Conservation (phyloP, 2,113 vertebrate genomes). For the Cephalopterus ornatus region DNA sequence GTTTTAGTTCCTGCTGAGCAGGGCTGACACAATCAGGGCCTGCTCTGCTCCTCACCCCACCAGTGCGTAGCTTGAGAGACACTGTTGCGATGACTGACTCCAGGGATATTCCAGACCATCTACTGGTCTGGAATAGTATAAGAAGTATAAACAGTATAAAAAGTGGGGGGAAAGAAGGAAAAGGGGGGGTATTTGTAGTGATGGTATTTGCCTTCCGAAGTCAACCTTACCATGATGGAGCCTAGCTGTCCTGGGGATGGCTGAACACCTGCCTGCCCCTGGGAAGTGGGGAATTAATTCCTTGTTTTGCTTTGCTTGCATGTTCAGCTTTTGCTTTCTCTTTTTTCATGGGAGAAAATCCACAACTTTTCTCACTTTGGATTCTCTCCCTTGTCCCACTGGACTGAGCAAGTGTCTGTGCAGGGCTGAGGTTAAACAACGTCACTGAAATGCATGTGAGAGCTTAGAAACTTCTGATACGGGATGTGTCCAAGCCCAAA, state of each 20-base stretch:
- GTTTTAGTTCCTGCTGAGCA: neutral
- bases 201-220: neutral
- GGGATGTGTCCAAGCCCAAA: neutral
- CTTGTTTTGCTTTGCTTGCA: neutral
- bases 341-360: neutral
- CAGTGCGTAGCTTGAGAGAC: neutral
- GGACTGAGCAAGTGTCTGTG: accelerated
- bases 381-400: neutral
- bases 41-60: neutral
- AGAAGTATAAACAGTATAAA: neutral
- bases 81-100: neutral
- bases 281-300: neutral
- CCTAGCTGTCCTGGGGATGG: neutral
- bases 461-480: neutral
- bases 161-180: neutral
- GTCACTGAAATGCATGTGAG: neutral
- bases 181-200: neutral
- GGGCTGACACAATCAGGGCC: neutral
- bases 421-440: neutral
- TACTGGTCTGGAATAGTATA: neutral
- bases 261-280: neutral
- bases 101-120: neutral
- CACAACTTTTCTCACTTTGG: neutral
- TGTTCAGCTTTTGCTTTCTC: neutral
- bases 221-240: neutral